A percentile compares a stretch with the other conserved stretches of the same genome.
These are phyloP conservation scores for Nezara viridula DNA, from an alignment of 2,888 invertebrate genomes.

Conservation along the genomic window DNA sequence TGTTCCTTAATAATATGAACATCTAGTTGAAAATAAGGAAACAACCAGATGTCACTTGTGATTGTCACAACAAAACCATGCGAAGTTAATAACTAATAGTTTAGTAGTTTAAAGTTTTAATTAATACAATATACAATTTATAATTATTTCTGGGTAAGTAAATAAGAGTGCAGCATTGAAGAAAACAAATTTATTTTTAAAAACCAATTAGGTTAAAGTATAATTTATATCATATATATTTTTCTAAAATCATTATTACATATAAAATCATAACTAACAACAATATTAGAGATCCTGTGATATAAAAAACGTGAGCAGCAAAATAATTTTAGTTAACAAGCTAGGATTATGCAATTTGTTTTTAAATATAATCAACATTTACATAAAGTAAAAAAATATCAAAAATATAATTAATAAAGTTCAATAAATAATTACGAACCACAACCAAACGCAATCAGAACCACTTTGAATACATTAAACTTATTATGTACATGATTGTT, in stretches of 20 bases:
- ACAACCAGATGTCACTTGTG: too few species aligned
- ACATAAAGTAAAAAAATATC: slow-evolving; percentile 33
- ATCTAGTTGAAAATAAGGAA: too few species aligned
- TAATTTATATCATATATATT: background rate
- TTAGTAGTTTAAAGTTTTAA: too few species aligned
- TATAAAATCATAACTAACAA: slow-evolving; percentile 9
- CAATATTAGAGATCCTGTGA: background rate
- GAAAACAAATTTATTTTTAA: slow-evolving; percentile 1
- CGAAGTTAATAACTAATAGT: too few species aligned
- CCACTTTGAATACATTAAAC: background rate
- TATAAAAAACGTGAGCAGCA: background rate
- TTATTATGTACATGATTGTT: background rate
- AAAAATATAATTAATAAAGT: background rate
- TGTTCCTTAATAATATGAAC: too few species aligned
- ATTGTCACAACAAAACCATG: too few species aligned
- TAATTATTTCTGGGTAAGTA: background rate
- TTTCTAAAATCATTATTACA: background rate
- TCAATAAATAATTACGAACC: slow-evolving; percentile 15
- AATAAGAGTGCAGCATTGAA: background rate
- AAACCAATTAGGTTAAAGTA: background rate
- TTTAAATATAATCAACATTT: background rate
- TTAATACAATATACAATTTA: background rate
- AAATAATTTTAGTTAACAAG: background rate
- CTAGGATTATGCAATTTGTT: background rate
- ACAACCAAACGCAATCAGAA: background rate